Evolutionary conservation across 2,113 vertebrate genomes (phyloP).

Genomic region (Dasypus novemcinctus): DNA sequence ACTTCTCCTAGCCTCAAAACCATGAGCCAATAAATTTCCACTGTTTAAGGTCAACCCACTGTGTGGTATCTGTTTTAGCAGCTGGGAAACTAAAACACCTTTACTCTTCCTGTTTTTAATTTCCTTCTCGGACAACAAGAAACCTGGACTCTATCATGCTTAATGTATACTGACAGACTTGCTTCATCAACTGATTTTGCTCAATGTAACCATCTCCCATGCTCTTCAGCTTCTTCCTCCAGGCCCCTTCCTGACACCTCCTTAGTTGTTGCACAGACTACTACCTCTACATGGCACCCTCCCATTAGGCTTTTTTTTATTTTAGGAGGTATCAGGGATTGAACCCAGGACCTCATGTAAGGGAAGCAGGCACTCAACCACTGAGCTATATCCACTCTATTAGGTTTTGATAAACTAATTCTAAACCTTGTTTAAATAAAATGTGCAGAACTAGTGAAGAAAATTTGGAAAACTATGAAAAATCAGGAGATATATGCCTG

Average conservation of each 20-base stretch:
- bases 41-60: too few species aligned
- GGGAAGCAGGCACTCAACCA: too few species aligned
- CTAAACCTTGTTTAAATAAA: background rate
- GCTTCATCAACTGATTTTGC: background rate
- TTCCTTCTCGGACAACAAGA: background rate
- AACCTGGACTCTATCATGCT: background rate
- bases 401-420: conserved; percentile 13
- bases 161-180: background rate
- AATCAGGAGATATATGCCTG: background rate
- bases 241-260: background rate
- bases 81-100: too few species aligned
- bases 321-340: too few species aligned
- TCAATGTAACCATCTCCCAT: background rate
- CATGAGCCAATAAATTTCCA: too few species aligned
- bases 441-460: background rate
- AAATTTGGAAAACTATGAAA: background rate
- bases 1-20: too few species aligned
- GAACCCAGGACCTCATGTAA: too few species aligned
- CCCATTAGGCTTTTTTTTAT: background rate
- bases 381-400: too few species aligned
- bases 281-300: background rate
- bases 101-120: background rate
- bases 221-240: background rate
- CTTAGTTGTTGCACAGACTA: too few species aligned
- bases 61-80: too few species aligned